Percentiles rank a stretch among this genome's conserved stretches.
Evolutionary conservation across 2,797 vertebrate genomes (phyloP).

Genomic region (Neosalanx taihuensis): DNA sequence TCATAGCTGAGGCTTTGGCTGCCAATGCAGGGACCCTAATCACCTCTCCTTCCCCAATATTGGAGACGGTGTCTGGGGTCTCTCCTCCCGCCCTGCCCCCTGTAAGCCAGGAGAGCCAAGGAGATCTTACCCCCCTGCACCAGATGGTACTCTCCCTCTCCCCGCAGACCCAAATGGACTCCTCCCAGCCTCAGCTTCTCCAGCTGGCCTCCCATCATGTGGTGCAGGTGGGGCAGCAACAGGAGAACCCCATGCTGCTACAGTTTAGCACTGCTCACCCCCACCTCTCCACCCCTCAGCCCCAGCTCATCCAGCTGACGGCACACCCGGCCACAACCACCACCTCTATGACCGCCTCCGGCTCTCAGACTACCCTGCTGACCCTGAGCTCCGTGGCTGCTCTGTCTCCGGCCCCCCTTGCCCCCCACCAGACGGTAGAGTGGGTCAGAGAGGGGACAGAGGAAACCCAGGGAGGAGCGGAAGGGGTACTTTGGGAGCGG

Average conservation of each 20-base stretch:
- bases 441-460: slow-evolving; percentile 31
- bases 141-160: slow-evolving; percentile 57
- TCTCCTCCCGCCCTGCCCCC: slow-evolving; percentile 31
- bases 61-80: slow-evolving; percentile 69
- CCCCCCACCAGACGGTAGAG: slow-evolving; percentile 32
- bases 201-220: slow-evolving; percentile 55
- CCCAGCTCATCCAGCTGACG: slow-evolving; percentile 52
- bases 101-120: slow-evolving; percentile 30
- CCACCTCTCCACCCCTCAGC: slow-evolving; percentile 62
- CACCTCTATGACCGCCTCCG: neutral
- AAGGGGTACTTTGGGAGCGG: slow-evolving; percentile 51
- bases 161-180: slow-evolving; percentile 60
- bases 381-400: slow-evolving; percentile 56
- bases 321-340: slow-evolving; percentile 28
- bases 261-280: slow-evolving; percentile 41
- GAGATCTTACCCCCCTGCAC: slow-evolving; percentile 33
- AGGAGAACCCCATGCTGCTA: slow-evolving; percentile 40
- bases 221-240: slow-evolving; percentile 44
- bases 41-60: slow-evolving; percentile 66
- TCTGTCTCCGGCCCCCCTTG: slow-evolving; percentile 30
- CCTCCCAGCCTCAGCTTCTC: slow-evolving; percentile 60
- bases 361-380: slow-evolving; percentile 40
- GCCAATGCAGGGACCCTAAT: slow-evolving; percentile 83
- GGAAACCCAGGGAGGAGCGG: slow-evolving; percentile 23
- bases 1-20: slow-evolving; percentile 85